These are phyloP conservation scores for Myripristis murdjan DNA, from an alignment of 2,797 vertebrate genomes.

Conservation along the genomic window DNA sequence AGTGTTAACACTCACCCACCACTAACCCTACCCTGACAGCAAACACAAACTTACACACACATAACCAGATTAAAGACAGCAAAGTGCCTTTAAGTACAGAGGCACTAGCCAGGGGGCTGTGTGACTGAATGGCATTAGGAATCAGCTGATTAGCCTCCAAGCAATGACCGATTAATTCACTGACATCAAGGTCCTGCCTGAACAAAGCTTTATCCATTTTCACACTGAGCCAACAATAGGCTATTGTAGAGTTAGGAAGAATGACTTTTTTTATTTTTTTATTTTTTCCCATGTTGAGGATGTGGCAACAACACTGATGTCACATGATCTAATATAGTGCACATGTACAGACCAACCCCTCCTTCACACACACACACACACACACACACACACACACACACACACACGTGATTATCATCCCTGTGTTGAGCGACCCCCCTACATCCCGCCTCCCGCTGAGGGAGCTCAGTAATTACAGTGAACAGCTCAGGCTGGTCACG, in stretches of 20 bases:
- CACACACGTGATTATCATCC: conserved; percentile 1
- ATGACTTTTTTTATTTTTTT: background rate
- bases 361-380: background rate
- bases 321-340: conserved; percentile 16
- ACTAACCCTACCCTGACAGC: too few species aligned
- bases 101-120: conserved; percentile 13
- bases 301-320: conserved; percentile 25
- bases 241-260: background rate
- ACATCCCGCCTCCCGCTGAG: conserved; percentile 15
- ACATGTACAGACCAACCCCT: background rate
- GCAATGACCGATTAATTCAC: background rate
- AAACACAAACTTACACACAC: background rate
- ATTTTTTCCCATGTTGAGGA: conserved; percentile 14
- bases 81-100: conserved; percentile 25
- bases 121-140: conserved; percentile 27
- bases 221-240: conserved; percentile 8
- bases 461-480: conserved; percentile 55
- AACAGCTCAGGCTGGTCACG: conserved; percentile 47
- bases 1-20: background rate
- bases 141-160: conserved; percentile 35
- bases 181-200: background rate
- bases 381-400: conserved; percentile 23
- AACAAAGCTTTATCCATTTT: background rate
- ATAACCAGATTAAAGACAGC: conserved; percentile 12
- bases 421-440: background rate